phyloP scores from a whole-genome alignment of 2,113 vertebrate species.

The Xenus cinereus region DNA sequence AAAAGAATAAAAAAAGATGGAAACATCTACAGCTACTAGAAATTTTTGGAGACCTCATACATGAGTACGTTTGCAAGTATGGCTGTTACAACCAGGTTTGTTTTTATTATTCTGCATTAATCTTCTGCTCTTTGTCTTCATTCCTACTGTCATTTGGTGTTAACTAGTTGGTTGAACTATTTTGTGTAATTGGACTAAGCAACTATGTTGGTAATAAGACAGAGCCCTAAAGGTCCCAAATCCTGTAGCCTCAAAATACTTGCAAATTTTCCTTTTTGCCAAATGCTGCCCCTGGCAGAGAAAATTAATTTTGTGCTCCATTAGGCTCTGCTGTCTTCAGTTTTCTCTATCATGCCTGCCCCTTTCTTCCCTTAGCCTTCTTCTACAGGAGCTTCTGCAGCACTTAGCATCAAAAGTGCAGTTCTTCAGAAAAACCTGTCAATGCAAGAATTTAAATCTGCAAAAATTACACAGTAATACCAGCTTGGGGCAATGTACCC shows the following conservation, averaged over 20 bases:
- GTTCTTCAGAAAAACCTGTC: conserved; percentile 45
- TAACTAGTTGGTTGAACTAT: not conserved
- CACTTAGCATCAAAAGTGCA: conserved; percentile 42
- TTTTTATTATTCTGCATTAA: not conserved
- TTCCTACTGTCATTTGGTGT: not conserved
- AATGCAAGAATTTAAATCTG: conserved; percentile 36
- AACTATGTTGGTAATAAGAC: not conserved
- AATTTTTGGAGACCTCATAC: not conserved
- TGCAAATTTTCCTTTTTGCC: not conserved
- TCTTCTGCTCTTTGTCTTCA: not conserved
- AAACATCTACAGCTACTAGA: not conserved
- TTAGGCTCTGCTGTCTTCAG: conserved; percentile 32
- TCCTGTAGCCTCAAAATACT: conserved; percentile 18
- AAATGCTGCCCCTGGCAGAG: conserved; percentile 40
- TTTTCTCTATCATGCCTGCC: not conserved
- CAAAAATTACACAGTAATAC: conserved; percentile 30
- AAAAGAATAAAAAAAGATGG: not conserved
- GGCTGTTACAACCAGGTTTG: not conserved
- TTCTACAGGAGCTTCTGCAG: conserved; percentile 9
- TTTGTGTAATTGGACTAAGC: conserved; percentile 10
- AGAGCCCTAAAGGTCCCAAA: conserved; percentile 16
- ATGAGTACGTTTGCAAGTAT: not conserved
- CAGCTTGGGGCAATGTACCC: conserved; percentile 33
- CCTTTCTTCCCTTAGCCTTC: not conserved
- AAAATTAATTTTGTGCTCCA: conserved; percentile 60